Evolutionary conservation across 2,113 vertebrate genomes (phyloP).

Genomic region (Pelodiscus sinensis): DNA sequence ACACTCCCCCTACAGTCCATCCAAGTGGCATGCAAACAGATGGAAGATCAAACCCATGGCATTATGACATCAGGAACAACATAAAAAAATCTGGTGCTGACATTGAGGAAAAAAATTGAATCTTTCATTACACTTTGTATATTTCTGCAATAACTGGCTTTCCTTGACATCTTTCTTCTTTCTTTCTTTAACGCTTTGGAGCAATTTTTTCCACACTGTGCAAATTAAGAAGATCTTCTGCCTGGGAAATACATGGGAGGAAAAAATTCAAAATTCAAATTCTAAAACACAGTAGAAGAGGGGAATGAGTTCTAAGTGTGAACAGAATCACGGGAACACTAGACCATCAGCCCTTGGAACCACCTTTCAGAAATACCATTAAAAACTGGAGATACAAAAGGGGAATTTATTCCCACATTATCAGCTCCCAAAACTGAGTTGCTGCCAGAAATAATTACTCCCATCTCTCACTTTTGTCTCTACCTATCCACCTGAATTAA

Average conservation of each 20-base stretch:
- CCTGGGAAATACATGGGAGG: not conserved
- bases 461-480: not conserved
- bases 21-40: not conserved
- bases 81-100: not conserved
- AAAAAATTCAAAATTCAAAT: not conserved
- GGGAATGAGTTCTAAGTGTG: not conserved
- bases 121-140: not conserved
- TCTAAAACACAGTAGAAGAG: not conserved
- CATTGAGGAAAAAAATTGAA: not conserved
- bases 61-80: fast-evolving
- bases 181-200: not conserved
- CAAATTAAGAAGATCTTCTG: not conserved
- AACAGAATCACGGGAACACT: not conserved
- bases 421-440: not conserved
- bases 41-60: not conserved
- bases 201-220: not conserved
- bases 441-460: not conserved
- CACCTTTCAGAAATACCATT: not conserved
- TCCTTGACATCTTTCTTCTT: not conserved
- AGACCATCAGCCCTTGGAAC: not conserved
- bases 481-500: not conserved
- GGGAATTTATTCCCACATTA: not conserved
- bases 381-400: not conserved
- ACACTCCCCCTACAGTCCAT: not conserved
- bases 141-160: not conserved